Conservation (phyloP, 2,888 invertebrate species). For the Calameuta filiformis region DNA sequence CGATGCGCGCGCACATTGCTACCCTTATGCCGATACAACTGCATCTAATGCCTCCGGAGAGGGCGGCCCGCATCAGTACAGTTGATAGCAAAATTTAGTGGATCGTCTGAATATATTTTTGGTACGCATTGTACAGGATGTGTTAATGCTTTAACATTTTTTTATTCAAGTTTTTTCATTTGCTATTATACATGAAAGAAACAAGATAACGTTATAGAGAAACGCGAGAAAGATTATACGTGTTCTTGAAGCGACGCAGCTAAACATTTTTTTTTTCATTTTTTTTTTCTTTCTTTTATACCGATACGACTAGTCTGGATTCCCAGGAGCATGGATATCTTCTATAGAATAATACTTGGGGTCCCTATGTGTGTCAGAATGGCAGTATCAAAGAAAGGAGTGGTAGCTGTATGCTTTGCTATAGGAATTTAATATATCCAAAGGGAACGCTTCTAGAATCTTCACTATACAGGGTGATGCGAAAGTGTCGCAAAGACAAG, state of each 20-base stretch:
- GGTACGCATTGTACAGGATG: background rate
- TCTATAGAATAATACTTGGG: background rate
- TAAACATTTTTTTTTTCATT: background rate
- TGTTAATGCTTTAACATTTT: background rate
- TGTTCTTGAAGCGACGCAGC: background rate
- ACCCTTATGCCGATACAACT: constrained; percentile 48
- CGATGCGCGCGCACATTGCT: constrained; percentile 39
- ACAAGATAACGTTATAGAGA: background rate
- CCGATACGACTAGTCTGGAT: background rate
- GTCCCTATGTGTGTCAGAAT: background rate
- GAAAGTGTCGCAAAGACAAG: background rate
- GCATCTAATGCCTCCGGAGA: constrained; percentile 55
- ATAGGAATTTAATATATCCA: background rate
- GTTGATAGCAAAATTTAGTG: background rate
- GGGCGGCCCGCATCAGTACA: constrained; percentile 14
- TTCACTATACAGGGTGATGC: background rate
- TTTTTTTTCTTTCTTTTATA: background rate
- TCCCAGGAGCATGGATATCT: background rate
- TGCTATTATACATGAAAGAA: background rate
- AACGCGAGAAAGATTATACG: background rate
- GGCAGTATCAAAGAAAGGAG: background rate
- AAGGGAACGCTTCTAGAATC: background rate
- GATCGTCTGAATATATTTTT: background rate
- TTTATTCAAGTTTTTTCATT: background rate
- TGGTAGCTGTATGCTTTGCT: background rate